These are phyloP conservation scores for Pardalotus punctatus DNA, from an alignment of 2,113 vertebrate genomes.

Conservation along the genomic window DNA sequence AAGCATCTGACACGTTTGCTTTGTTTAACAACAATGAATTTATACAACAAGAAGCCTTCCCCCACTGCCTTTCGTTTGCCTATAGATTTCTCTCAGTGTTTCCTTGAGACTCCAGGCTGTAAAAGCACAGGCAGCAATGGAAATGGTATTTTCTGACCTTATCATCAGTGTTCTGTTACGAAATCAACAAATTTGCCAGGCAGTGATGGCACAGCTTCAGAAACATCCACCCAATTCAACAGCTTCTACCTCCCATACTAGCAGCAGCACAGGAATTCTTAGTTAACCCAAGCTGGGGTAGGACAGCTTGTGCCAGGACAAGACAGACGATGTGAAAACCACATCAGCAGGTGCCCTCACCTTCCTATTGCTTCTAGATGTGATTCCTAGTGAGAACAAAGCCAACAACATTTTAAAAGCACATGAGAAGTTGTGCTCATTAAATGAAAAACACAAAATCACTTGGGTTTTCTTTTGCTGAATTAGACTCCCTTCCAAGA, in stretches of 20 bases:
- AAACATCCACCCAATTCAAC: background rate
- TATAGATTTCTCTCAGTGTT: background rate
- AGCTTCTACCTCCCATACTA: background rate
- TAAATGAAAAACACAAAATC: background rate
- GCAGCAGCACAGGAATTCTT: background rate
- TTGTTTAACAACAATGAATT: background rate
- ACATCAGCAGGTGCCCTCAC: background rate
- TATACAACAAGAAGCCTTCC: background rate
- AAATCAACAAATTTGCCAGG: background rate
- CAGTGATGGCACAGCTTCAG: background rate
- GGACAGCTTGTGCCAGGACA: background rate
- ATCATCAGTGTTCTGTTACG: background rate
- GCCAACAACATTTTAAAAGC: background rate
- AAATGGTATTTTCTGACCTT: background rate
- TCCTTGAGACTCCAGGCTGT: background rate
- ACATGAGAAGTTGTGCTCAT: background rate
- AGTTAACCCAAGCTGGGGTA: background rate
- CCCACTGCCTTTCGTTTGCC: background rate
- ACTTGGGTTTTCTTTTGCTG: background rate
- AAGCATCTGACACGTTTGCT: background rate
- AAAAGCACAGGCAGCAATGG: background rate
- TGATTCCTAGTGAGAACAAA: background rate
- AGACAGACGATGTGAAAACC: background rate
- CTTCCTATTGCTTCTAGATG: background rate
- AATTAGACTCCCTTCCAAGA: background rate